Base-by-base conservation (phyloP, 37 sponge, comb jelly and placozoan genomes). In the Ephydatia muelleri region DNA sequence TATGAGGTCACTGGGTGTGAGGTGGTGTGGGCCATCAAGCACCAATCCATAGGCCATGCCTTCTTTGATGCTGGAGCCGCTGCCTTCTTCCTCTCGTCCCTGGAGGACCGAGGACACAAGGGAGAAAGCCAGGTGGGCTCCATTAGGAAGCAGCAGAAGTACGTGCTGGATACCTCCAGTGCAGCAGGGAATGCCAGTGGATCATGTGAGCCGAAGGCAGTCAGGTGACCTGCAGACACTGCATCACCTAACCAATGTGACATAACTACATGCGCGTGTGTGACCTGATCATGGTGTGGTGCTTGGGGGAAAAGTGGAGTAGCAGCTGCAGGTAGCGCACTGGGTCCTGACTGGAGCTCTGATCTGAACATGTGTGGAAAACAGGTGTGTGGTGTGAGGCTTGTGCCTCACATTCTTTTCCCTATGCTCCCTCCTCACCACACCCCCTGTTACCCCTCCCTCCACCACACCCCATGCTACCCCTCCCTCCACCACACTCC, bases 1-100 rank as follows among this genome's bases (percentile, higher is more conserved):
- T 92, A 95, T 75, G 94, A 91, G 38, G 80, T 95, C 1, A 85
- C 75, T 23, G 84, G 86, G 8, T 93, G 95, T 83, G 86, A 95
- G 71, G 89, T 97, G 11, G 80, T 95, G 21, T 99, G 99, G 99
- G 95, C 82, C 67, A 97, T 99, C 67, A 99, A 93, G 67, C 95
- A 99, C 83, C 19, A 75, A 25, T 79, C 92, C 40, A 97, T 99
- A 25, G 75, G 94, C 23, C 84, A 85, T 48, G 91, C 94, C 23
- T 99, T 97, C 84, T 88, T 99, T 84, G 99, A 96, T 84, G 94
- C 78, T 57, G 97, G 95, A 38, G 97, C 99, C 73, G 97, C 96
- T 16, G 82, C 80, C 1, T 99, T 99, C 87, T 90, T 99, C 49
- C 87, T 99, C 2, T 84, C 95, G 38, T 79, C 83, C 26, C 76